Conservation (phyloP, 64 coral and sea anemone genomes). For the Montipora efflorescens region DNA sequence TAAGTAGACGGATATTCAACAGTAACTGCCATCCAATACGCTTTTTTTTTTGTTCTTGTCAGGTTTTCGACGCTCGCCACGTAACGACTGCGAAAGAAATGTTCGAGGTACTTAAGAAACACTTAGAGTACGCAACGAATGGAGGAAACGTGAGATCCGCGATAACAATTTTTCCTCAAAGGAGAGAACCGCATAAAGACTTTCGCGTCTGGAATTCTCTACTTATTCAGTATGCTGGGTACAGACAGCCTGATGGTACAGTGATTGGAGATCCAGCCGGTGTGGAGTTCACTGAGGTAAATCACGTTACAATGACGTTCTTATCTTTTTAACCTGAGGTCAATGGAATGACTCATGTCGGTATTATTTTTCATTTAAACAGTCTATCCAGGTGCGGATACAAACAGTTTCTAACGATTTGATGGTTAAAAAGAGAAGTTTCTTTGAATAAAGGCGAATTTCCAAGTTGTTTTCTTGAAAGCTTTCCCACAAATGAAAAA, state of each 20-base stretch:
- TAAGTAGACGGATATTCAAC: not conserved
- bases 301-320: too few species aligned
- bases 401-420: too few species aligned
- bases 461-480: too few species aligned
- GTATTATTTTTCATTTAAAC: too few species aligned
- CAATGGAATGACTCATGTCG: too few species aligned
- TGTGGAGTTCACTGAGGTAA: constrained; percentile 66
- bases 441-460: too few species aligned
- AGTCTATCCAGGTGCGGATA: too few species aligned
- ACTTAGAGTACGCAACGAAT: constrained; percentile 51
- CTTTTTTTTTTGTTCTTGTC: not conserved
- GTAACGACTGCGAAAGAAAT: constrained; percentile 44
- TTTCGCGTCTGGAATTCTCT: constrained; percentile 76
- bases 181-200: constrained; percentile 63
- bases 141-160: constrained; percentile 63
- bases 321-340: too few species aligned
- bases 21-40: not conserved
- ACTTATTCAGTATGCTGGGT: constrained; percentile 66
- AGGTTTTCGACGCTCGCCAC: constrained; percentile 64
- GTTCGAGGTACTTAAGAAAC: constrained; percentile 42
- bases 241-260: constrained; percentile 70
- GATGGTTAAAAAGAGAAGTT: too few species aligned
- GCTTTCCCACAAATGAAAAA: too few species aligned
- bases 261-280: constrained; percentile 78
- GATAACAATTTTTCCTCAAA: constrained; percentile 68